Base-by-base conservation (phyloP, 2,113 vertebrate species). In the Tylochromis polylepis region DNA sequence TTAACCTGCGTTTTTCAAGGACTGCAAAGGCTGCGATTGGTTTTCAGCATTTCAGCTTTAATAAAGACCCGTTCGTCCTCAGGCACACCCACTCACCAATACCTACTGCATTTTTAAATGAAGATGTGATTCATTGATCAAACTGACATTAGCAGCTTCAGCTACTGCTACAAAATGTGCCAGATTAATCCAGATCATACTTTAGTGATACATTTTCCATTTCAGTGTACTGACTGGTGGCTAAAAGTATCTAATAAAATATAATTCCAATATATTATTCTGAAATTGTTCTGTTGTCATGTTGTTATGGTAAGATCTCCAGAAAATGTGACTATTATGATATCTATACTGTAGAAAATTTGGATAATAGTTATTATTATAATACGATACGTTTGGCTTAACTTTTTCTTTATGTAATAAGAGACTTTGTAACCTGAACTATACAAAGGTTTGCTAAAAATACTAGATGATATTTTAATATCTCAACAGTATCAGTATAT, bases 1-100 rank as follows among this genome's bases (percentile, higher is more conserved):
- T 89, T 88, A 80, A 92, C 83, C 89, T 90, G 57, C 16, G 29
- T 27, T 79, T 88, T 88, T 55, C 80, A 89, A 91, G 87, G 88
- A 83, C 79, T 34, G 49, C 51, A 67, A 87, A 91, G 78, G 41
- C 31, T 70, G 62, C 22, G 29, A 79, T 43, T 91, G 62, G 16
- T 84, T 79, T 81, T 70, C 16, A 77, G 11, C 59, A 14, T 83
- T 79, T 57, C 34, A 29, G 31, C 1, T 38, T 58, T 36, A 79
- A 53, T 36, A 22, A n/a, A 84, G 27, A 75, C 2, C 5, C 9
- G 15, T 27, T 67, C 7, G 34, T 31, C 53, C 14, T 49, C 22
- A 27, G 43, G 14, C 3, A 27, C 38, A 56, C 16, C 5, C 10
- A 65, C 31, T 34, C n/a, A 22, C 67, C 36, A 38, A 29, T 65